Evolutionary conservation across 2,888 invertebrate genomes (phyloP), one percentile per base, ranked within the genome.

Genomic region (Drosophila neutralis): DNA sequence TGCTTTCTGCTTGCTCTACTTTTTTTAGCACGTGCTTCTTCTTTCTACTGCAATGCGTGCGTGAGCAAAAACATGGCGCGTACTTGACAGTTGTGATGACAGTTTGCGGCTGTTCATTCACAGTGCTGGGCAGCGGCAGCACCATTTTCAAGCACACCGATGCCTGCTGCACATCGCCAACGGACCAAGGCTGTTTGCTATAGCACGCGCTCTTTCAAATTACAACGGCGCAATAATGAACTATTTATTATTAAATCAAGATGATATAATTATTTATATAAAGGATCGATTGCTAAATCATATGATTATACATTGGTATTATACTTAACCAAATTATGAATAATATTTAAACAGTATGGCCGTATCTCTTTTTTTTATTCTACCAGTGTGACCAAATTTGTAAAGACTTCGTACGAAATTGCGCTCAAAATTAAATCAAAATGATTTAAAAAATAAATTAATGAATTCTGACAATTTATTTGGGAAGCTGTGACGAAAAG

Each of bases 1-100:
- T 72, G 67, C 69, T 67, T 76, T 56, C 52, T 57, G 54, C 29
- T 49, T 61, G 52, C 59, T 58, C 58, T 54, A 54, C 48, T 69
- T 45, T 52, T 48, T 52, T 63, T 57, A 36, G 71, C 87, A 76
- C 78, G 89, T 83, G 78, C 83, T 87, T 84, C 83, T 84, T 84
- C 83, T 89, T 84, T 52, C 82, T 24, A 78, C 66, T 68, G 78
- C 52, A 77, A 69, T 81, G 79, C 81, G 79, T 81, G 81, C 79
- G 78, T 77, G 78, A 79, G 79, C 79, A 73, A 79, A 73, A 79
- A 81, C 78, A 79, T 79, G 79, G 82, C 79, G 79, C 78, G 77
- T 58, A 45, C 61, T 72, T 78, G 78, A 78, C 78, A 78, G 81
- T 78, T 81, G 62, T 62, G 60, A 31, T 77, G 78, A 77, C 78